Evolutionary conservation across 2,113 vertebrate species (phyloP).

Genomic region (Tympanuchus pallidicinctus): DNA sequence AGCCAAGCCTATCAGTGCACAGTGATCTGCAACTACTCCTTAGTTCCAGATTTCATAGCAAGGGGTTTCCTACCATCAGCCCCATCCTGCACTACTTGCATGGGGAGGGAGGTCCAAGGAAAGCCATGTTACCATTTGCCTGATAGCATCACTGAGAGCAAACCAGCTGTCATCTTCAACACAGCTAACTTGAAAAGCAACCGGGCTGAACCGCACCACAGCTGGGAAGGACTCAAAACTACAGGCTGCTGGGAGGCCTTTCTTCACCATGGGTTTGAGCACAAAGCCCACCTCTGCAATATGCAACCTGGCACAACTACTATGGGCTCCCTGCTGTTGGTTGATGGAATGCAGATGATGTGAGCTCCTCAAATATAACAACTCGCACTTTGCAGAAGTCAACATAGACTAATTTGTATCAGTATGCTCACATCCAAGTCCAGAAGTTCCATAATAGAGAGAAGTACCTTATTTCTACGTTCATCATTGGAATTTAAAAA

Average conservation of each 20-base stretch:
- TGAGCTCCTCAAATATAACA: neutral
- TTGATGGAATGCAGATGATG: neutral
- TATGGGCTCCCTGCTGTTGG: neutral
- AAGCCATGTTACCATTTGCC: neutral
- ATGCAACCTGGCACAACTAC: neutral
- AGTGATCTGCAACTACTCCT: neutral
- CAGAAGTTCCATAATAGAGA: neutral
- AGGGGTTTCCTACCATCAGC: neutral
- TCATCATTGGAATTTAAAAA: neutral
- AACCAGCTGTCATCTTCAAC: neutral
- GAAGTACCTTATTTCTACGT: neutral
- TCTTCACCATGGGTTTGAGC: neutral
- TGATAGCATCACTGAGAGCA: neutral
- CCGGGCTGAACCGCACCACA: neutral
- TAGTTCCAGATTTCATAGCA: neutral
- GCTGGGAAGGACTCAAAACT: neutral
- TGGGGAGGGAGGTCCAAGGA: neutral
- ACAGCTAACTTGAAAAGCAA: neutral
- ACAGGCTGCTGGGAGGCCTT: neutral
- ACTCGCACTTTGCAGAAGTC: neutral
- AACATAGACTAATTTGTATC: neutral
- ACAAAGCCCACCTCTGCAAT: neutral
- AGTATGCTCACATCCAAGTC: neutral
- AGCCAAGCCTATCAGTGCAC: fast-evolving
- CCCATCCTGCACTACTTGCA: neutral